Evolutionary conservation across 2,888 invertebrate genomes (phyloP).

Genomic region (Mycogona germanica): DNA sequence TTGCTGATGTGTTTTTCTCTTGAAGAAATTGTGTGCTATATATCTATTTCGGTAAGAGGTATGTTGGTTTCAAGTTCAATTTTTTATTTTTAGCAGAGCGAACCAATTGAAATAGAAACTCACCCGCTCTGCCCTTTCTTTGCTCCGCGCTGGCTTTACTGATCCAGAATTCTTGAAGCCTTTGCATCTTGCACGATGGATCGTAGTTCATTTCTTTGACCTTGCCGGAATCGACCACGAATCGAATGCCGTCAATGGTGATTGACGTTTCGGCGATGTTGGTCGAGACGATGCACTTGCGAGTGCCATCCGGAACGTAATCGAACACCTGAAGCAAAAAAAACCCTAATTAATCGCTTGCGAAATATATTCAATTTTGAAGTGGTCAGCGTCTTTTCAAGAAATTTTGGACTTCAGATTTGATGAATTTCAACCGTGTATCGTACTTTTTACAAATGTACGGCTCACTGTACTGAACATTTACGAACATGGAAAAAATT

Average conservation of each 20-base stretch:
- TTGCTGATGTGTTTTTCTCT: no score
- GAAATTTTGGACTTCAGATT: no score
- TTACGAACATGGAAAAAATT: no score
- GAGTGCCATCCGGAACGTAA: conserved; percentile 81
- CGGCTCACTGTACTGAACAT: no score
- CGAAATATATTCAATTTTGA: background rate
- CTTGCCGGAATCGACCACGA: conserved; percentile 95
- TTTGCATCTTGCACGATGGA: conserved; percentile 75
- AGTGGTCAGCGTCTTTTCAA: no score
- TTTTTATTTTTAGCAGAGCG: no score
- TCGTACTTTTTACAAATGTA: no score
- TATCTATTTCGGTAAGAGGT: no score
- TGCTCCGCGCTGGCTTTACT: conserved; percentile 97
- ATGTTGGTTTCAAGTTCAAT: no score
- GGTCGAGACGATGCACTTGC: conserved; percentile 95
- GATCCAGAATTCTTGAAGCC: conserved; percentile 88
- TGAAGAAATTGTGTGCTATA: no score
- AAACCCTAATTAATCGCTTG: background rate
- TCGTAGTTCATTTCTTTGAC: conserved; percentile 97
- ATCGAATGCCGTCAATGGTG: conserved; percentile 95
- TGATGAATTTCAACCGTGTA: no score
- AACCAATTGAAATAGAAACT: background rate
- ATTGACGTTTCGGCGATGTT: conserved; percentile 99
- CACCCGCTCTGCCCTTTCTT: conserved; percentile 75
- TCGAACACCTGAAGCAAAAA: conserved; percentile 57